Conservation (phyloP, 2,888 invertebrate species). For the Sthenelais limicola region DNA sequence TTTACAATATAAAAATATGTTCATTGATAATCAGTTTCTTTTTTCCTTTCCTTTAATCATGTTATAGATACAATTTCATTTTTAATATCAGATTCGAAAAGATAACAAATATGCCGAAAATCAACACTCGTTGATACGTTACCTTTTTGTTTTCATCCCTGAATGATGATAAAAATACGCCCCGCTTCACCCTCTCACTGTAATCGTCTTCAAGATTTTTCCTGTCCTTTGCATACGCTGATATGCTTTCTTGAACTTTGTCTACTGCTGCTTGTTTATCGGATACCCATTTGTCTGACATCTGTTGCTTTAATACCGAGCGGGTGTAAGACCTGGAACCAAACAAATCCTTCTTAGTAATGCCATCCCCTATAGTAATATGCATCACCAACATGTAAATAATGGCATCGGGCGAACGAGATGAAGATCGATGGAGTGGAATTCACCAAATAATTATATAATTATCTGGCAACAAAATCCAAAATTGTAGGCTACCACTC, state of each 20-base stretch:
- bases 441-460: too few relatives aligned
- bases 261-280: constrained; percentile 50
- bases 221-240: constrained; percentile 61
- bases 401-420: too few relatives aligned
- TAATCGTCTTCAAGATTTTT: constrained; percentile 60
- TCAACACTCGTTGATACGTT: not conserved
- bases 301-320: constrained; percentile 68
- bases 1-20: too few relatives aligned
- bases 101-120: not conserved
- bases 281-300: constrained; percentile 57
- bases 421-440: too few relatives aligned
- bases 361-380: too few relatives aligned
- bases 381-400: too few relatives aligned
- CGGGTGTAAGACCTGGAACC: constrained; percentile 51
- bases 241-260: constrained; percentile 61
- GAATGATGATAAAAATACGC: constrained; percentile 63
- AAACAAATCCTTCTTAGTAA: too few relatives aligned
- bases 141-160: constrained; percentile 68
- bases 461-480: too few relatives aligned
- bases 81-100: not conserved
- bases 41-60: too few relatives aligned
- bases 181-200: constrained; percentile 57
- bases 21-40: too few relatives aligned
- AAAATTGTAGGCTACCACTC: too few relatives aligned
- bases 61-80: too few relatives aligned